These are phyloP conservation scores for Ips typographus DNA, from an alignment of 1,140 invertebrate genomes.

Conservation along the genomic window DNA sequence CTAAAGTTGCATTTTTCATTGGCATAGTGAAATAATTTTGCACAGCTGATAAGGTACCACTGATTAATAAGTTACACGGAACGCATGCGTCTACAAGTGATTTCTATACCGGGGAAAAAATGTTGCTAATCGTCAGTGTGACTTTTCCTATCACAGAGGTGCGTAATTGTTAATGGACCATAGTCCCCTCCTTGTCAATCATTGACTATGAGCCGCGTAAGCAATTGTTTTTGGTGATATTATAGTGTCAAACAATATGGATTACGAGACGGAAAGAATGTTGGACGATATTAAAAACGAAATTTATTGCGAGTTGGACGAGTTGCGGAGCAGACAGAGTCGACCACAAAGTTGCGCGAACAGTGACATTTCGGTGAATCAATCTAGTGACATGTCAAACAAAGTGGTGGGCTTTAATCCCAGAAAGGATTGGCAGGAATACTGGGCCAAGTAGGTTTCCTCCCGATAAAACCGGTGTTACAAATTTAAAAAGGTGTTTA, in stretches of 20 bases:
- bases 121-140: background rate
- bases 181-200: too few species aligned
- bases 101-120: background rate
- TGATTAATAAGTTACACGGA: conserved; percentile 3
- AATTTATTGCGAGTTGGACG: conserved; percentile 27
- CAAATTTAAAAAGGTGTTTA: too few species aligned
- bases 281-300: conserved; percentile 25
- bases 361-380: background rate
- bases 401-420: background rate
- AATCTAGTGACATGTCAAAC: background rate
- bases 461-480: background rate
- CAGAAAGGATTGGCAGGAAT: conserved; percentile 41
- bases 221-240: background rate
- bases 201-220: background rate
- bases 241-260: conserved; percentile 11
- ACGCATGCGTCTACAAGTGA: background rate
- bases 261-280: conserved; percentile 29
- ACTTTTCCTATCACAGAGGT: background rate
- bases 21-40: too few species aligned
- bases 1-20: too few species aligned
- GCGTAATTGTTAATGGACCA: background rate
- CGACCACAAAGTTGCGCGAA: conserved; percentile 8
- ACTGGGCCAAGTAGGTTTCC: conserved; percentile 43
- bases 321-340: conserved; percentile 1
- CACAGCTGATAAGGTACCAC: background rate